Base-by-base conservation (phyloP, 2,797 vertebrate species). In the Sebastes cheni region DNA sequence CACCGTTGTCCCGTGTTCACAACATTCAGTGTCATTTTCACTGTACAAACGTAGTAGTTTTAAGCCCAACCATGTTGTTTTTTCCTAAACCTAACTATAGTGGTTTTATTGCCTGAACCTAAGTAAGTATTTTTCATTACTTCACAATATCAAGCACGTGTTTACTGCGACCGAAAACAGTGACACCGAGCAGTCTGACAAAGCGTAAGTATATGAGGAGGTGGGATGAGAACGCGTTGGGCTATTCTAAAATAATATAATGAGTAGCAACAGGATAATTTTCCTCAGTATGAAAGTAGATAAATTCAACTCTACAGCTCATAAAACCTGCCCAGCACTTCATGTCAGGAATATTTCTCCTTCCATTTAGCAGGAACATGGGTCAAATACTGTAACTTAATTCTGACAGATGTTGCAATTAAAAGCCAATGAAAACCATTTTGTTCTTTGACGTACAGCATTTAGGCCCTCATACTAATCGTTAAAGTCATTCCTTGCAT, bases 401-500 rank as follows among this genome's bases (percentile, higher is more conserved):
- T 25, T 80, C 59, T 89, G 84, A 87, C 71, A 86, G 72, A 82
- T 79, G 67, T 54, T 84, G 42, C 42, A 74, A 77, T 84, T 84
- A 84, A 85, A 86, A 82, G 46, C 56, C 52, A 81, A 83, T 84
- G 74, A 79, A 81, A 32, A 72, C 20, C 12, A 76, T 67, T 85
- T 86, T 75, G 55, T 54, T 75, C 25, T 72, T 73, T 79, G 81
- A 71, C 61, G 59, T 80, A 66, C 46, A 61, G 34, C 25, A 56
- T 79, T 72, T 66, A 50, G 20, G n/a, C 23, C 32, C 39, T 58
- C 11, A 3, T 56, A 20, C 42, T 65, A 54, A 16, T 55, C 66
- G 79, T 54, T 67, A 22, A 75, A 76, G 73, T 50, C 18, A 27
- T 18, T 64, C 13, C 6, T 55, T 74, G 32, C 30, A 82, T 80